Evolutionary conservation across 2,113 vertebrate species (phyloP).

Genomic region (Myanophis thanlyinensis): DNA sequence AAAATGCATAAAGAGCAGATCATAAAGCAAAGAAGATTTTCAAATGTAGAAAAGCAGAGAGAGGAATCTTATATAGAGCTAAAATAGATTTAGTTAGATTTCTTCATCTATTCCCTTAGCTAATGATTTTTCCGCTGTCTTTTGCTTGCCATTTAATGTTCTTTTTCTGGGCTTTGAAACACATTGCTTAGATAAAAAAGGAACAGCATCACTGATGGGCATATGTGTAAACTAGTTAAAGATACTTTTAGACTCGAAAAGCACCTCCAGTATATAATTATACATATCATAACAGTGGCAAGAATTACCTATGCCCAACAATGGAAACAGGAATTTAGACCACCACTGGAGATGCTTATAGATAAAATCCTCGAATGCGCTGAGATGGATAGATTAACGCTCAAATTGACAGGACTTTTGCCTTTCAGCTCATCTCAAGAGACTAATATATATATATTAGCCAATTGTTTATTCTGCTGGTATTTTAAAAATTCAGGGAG

Average conservation of each 20-base stretch:
- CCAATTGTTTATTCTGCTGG: no score
- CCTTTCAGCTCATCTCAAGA: no score
- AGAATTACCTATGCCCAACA: no score
- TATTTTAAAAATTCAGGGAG: no score
- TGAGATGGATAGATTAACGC: no score
- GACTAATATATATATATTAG: no score
- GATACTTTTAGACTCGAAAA: conserved; percentile 57
- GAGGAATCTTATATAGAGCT: neutral
- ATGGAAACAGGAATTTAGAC: no score
- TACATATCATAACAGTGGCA: no score
- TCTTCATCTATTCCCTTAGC: neutral
- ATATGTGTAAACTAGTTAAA: conserved; percentile 18
- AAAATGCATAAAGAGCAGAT: neutral
- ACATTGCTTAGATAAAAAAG: neutral
- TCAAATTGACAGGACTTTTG: no score
- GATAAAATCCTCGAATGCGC: no score
- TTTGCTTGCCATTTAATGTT: neutral
- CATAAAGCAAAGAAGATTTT: neutral
- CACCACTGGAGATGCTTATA: no score
- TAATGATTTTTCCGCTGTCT: neutral
- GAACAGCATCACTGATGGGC: neutral
- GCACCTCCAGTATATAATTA: no score
- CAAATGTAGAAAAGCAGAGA: neutral
- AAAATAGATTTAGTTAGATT: neutral
- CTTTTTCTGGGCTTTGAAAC: neutral